Evolutionary conservation across 23 tunicate species (phyloP), one percentile per base, ranked within the genome.

Genomic region (Trididemnum clinides): DNA sequence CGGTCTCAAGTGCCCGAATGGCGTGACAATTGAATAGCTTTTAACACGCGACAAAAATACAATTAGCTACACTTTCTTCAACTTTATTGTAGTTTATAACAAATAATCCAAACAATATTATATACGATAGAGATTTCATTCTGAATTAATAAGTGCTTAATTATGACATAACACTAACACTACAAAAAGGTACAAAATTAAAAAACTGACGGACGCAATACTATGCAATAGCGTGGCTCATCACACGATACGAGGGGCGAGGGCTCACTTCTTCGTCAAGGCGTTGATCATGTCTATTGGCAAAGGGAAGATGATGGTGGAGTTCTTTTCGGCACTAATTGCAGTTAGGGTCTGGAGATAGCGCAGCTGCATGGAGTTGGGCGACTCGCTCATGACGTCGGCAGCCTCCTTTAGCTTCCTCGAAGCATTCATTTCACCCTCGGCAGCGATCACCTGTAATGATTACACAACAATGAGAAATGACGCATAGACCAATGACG

Each of bases 391-490:
- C 90, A 91, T 91, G 23, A 91, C 88, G 36, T 91, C 90, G 29
- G 96, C 96, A 6, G 96, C 96, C 38, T 91, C 96, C 39, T 87
- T 86, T 74, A 91, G 59, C 66, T 91, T 91, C 31, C 90, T 78
- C 33, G 96, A 91, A 0, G 96, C 96, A 72, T 91, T 91, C 96
- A 91, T 91, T 58, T 91, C 96, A 33, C 96, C 96, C 80, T 91
- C 96, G 18, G 96, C 96, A 2, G 96, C 96, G 71, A 91, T 91
- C 4, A 86, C 90, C 90, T 90, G 82, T 20, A 23, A 26, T n/a
- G n/a, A n/a, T n/a, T n/a, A n/a, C n/a, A n/a, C n/a, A n/a, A n/a
- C n/a, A n/a, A n/a, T n/a, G n/a, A n/a, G n/a, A n/a, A n/a, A n/a
- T n/a, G n/a, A n/a, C n/a, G n/a, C n/a, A n/a, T n/a, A n/a, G n/a